Conservation (phyloP, 2,888 invertebrate genomes). For the Leistus spinibarbis region DNA sequence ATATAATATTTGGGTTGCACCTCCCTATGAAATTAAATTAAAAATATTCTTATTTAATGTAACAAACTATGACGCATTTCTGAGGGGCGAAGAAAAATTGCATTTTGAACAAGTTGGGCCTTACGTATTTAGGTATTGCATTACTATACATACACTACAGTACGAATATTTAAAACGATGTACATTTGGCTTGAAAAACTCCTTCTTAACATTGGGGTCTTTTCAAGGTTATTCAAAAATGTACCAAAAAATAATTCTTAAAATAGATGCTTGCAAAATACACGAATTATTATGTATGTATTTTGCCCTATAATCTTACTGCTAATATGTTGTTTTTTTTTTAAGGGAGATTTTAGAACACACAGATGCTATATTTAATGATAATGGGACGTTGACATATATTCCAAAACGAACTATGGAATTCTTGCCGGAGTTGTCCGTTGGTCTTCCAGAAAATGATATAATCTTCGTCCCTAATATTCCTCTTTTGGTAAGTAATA, state of each 20-base stretch:
- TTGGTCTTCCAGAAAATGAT: constrained; percentile 67
- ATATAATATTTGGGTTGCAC: constrained; percentile 67
- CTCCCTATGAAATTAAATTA: constrained; percentile 69
- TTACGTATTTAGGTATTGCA: constrained; percentile 77
- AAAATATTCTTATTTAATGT: constrained; percentile 78
- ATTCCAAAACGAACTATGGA: constrained; percentile 64
- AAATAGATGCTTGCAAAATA: too few species aligned
- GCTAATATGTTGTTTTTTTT: background rate
- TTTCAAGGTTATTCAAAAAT: too few species aligned
- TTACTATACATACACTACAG: constrained; percentile 40
- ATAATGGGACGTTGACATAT: constrained; percentile 70
- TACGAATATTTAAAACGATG: background rate
- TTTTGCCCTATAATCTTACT: too few species aligned
- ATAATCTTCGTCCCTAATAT: constrained; percentile 71
- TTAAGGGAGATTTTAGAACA: constrained; percentile 73
- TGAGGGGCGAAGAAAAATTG: constrained; percentile 69
- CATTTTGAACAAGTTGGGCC: constrained; percentile 77
- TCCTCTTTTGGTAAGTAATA: constrained; percentile 69
- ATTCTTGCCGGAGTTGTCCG: constrained; percentile 69
- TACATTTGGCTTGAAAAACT: background rate
- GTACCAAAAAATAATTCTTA: too few species aligned
- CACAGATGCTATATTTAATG: constrained; percentile 67
- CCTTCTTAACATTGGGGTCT: too few species aligned
- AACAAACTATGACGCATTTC: constrained; percentile 75
- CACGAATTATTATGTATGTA: too few species aligned